Evolutionary conservation across 2,888 invertebrate genomes (phyloP), one percentile per base, ranked within the genome.

Genomic region (Erynnis tages): DNA sequence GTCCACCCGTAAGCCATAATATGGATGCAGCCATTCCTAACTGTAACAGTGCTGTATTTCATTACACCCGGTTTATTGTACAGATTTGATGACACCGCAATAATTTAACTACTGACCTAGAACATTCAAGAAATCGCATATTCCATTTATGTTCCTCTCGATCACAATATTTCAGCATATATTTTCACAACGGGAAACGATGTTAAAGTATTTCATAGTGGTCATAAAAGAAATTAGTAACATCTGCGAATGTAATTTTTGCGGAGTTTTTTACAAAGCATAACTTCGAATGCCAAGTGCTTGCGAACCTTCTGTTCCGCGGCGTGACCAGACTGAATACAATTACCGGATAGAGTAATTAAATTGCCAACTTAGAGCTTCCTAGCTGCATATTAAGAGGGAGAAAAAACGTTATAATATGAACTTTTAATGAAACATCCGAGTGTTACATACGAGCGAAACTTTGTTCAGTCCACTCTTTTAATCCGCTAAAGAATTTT

Each of bases 331-430:
- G 66, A 64, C 69, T 69, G 65, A 71, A 72, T 73, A 71, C 66
- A 71, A 73, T 76, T 75, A 73, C 69, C 62, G 65, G 66, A 72
- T 68, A 72, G 68, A 67, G 67, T 77, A 77, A 79, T 79, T 72
- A 76, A 77, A 79, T 75, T 76, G 69, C 66, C 66, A 77, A 78
- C 70, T 76, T 77, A 73, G 65, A 69, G 69, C 65, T 71, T 68
- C 71, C 69, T 66, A 70, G 68, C 67, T 67, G 69, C 69, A 74
- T 71, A 71, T 69, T 69, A 76, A 72, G 64, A 69, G 67, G 67
- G 14, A 17, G 14, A 23, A 76, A 73, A 77, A 70, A 62, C 66
- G 57, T 61, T 50, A 60, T 56, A 48, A 61, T 63, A 59, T 65
- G 60, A 76, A 74, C 65, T 77, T 76, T 74, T 73, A 74, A 77